A percentile compares a stretch with the other conserved stretches of the same genome.
Evolutionary conservation across 2,888 invertebrate species (phyloP).

Genomic region (Tortrix viridana): DNA sequence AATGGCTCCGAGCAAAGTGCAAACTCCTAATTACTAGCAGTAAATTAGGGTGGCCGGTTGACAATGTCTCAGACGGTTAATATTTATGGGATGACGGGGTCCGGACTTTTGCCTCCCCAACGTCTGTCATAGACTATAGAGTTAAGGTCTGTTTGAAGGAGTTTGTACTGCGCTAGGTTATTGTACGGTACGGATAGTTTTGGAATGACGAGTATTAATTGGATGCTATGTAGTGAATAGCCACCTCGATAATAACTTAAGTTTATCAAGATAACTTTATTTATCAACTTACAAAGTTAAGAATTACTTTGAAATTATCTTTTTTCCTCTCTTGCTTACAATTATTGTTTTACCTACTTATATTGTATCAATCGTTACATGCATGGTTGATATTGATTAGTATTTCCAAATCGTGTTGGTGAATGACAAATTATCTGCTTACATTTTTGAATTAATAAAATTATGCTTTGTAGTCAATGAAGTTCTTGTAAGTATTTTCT

Average conservation of each 20-base stretch:
- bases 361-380: too few relatives aligned
- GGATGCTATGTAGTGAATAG: not conserved
- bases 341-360: too few relatives aligned
- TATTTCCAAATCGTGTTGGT: not conserved
- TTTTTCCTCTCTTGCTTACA: too few relatives aligned
- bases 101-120: constrained; percentile 63
- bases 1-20: constrained; percentile 82
- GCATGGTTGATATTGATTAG: too few relatives aligned
- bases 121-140: constrained; percentile 63
- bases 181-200: constrained; percentile 35
- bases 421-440: not conserved
- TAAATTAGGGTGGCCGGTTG: constrained; percentile 83
- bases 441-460: too few relatives aligned
- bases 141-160: constrained; percentile 45
- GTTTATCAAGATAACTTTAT: too few relatives aligned
- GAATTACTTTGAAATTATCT: too few relatives aligned
- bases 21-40: constrained; percentile 83
- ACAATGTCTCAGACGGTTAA: constrained; percentile 81
- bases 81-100: constrained; percentile 75
- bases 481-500: too few relatives aligned
- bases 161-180: constrained; percentile 29
- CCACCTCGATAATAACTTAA: too few relatives aligned
- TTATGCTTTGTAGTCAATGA: too few relatives aligned
- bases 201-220: constrained; percentile 12
- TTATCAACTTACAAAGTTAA: too few relatives aligned